Evolutionary conservation across 2,797 vertebrate genomes (phyloP).

Genomic region (Australoheros facetus): DNA sequence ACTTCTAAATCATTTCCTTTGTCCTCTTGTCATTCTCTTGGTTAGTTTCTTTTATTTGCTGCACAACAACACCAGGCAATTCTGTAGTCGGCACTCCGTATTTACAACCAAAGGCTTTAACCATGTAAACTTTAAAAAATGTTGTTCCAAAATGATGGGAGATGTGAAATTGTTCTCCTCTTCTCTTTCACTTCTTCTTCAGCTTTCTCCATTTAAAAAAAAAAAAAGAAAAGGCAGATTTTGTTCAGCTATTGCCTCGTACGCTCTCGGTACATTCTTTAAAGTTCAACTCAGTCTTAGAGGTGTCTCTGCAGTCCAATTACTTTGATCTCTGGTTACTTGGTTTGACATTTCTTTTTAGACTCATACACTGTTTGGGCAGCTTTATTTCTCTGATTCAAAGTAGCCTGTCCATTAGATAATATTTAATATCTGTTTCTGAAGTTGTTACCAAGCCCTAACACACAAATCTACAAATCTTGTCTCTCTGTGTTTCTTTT

Average conservation of each 20-base stretch:
- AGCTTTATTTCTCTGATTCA: constrained; percentile 18
- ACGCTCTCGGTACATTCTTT: constrained; percentile 40
- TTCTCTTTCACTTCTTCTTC: constrained; percentile 20
- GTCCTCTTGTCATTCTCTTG: constrained; percentile 43
- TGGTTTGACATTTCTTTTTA: constrained; percentile 33
- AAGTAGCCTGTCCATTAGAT: constrained; percentile 11
- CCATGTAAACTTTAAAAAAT: constrained; percentile 47
- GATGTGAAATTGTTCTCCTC: constrained; percentile 15
- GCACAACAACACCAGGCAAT: constrained; percentile 48
- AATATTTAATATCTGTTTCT: constrained; percentile 7
- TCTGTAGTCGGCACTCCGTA: constrained; percentile 40
- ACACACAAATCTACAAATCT: constrained; percentile 2
- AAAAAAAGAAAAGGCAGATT: constrained; percentile 31
- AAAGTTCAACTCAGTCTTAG: constrained; percentile 23
- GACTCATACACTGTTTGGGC: neutral
- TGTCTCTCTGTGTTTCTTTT: constrained; percentile 23
- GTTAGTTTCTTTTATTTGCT: constrained; percentile 27
- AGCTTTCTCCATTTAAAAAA: constrained; percentile 9
- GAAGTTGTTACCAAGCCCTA: constrained; percentile 2
- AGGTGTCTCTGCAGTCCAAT: constrained; percentile 26
- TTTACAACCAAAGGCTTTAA: constrained; percentile 40
- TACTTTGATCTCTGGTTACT: constrained; percentile 16
- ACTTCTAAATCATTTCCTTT: constrained; percentile 82
- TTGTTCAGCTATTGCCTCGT: constrained; percentile 15
- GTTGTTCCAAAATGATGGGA: constrained; percentile 46